These are phyloP conservation scores for Garrulus glandarius DNA, from an alignment of 2,797 vertebrate genomes.

Conservation along the genomic window DNA sequence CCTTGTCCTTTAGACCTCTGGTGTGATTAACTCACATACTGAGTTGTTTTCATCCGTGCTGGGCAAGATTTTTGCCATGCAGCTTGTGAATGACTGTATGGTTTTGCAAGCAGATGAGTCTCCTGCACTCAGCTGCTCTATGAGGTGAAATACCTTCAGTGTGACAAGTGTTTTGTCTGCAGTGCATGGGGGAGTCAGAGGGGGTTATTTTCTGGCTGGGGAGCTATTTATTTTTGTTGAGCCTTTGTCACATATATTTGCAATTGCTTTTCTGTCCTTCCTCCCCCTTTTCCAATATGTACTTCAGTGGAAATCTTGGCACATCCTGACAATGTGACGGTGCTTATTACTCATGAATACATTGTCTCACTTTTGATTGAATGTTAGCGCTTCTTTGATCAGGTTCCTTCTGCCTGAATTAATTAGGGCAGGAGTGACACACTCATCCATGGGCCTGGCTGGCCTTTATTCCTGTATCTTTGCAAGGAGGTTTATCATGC, in stretches of 20 bases:
- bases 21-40: not conserved
- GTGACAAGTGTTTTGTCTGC: rapidly evolving
- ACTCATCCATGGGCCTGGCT: not conserved
- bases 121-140: not conserved
- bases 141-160: not conserved
- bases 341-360: conserved; percentile 32
- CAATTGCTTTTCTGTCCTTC: conserved; percentile 20
- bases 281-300: not conserved
- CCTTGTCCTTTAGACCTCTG: not conserved
- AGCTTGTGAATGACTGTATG: not conserved
- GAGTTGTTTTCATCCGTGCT: not conserved
- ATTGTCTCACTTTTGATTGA: conserved; percentile 41
- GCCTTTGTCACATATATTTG: not conserved
- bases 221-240: not conserved
- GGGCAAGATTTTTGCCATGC: not conserved
- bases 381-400: conserved; percentile 53
- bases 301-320: conserved; percentile 30
- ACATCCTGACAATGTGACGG: not conserved
- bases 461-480: not conserved
- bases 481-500: not conserved
- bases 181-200: not conserved
- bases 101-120: not conserved
- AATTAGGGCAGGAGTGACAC: conserved; percentile 22
- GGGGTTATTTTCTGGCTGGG: not conserved
- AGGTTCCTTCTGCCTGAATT: not conserved